Percentiles rank a stretch among this genome's conserved stretches.
Conservation (phyloP, 2,113 vertebrate species). For the Madoqua kirkii region DNA sequence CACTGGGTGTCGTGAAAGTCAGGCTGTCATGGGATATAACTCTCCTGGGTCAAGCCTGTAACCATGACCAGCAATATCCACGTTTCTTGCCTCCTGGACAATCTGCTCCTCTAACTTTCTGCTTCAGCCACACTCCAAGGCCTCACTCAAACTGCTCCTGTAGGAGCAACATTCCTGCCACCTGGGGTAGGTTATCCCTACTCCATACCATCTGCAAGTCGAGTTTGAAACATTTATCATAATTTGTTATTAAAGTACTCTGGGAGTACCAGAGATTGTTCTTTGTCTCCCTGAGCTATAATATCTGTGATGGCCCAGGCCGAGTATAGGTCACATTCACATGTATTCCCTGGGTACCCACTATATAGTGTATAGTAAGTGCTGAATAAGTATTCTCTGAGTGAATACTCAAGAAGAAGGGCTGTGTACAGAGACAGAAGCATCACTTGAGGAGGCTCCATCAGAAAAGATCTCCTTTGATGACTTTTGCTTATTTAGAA, state of each 20-base stretch:
- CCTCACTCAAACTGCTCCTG: background rate
- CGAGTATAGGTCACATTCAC: background rate
- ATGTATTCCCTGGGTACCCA: background rate
- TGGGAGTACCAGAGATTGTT: background rate
- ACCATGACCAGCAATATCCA: background rate
- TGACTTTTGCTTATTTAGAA: background rate
- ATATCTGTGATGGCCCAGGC: background rate
- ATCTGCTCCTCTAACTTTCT: background rate
- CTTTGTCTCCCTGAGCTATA: background rate
- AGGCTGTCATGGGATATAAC: background rate
- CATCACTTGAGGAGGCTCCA: background rate
- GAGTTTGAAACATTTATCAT: background rate
- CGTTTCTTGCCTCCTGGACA: background rate
- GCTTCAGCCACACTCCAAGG: background rate
- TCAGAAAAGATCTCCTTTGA: background rate
- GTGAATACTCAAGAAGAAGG: background rate
- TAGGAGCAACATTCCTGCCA: background rate
- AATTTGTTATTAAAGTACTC: background rate
- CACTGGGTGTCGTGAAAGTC: background rate
- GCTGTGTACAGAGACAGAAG: background rate
- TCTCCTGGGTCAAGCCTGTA: background rate
- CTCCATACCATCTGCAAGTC: background rate
- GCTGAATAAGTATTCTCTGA: background rate
- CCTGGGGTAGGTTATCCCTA: background rate
- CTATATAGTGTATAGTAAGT: background rate